These are phyloP conservation scores for Diorhabda carinulata DNA, from an alignment of 1,140 invertebrate species.

Conservation along the genomic window DNA sequence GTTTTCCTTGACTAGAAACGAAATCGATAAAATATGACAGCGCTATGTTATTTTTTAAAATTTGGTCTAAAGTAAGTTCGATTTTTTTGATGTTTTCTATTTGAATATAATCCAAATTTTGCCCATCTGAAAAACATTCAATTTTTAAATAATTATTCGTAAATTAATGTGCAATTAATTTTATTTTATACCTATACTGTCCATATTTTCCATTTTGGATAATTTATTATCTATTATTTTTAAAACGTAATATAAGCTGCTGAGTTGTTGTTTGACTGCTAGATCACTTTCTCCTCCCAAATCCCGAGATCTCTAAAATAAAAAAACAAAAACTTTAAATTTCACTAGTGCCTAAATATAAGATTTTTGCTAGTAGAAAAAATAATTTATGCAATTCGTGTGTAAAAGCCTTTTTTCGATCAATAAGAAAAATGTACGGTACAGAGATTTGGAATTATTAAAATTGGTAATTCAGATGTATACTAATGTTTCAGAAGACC, in stretches of 20 bases:
- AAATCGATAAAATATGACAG: constrained; percentile 81
- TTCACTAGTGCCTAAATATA: neutral
- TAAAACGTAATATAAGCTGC: constrained; percentile 77
- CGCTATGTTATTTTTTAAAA: constrained; percentile 77
- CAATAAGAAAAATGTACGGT: too few species aligned
- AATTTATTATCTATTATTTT: constrained; percentile 69
- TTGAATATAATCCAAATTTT: constrained; percentile 31
- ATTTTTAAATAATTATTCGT: neutral
- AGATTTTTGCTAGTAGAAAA: too few species aligned
- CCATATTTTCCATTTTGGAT: constrained; percentile 57
- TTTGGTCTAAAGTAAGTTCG: constrained; percentile 68
- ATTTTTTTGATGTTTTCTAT: constrained; percentile 57
- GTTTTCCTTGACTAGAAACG: constrained; percentile 67
- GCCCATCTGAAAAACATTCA: constrained; percentile 13
- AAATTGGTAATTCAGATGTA: too few species aligned
- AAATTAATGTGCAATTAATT: too few species aligned
- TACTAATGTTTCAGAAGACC: too few species aligned
- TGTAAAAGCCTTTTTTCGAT: too few species aligned
- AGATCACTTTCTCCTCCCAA: constrained; percentile 78
- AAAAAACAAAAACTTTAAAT: constrained; percentile 3
- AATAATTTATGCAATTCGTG: too few species aligned
- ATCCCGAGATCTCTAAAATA: constrained; percentile 69
- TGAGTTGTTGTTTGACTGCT: constrained; percentile 83
- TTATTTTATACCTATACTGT: constrained; percentile 44
- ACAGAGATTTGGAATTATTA: too few species aligned